phyloP scores from a whole-genome alignment of 2,797 vertebrate species.

The Peromyscus eremicus region DNA sequence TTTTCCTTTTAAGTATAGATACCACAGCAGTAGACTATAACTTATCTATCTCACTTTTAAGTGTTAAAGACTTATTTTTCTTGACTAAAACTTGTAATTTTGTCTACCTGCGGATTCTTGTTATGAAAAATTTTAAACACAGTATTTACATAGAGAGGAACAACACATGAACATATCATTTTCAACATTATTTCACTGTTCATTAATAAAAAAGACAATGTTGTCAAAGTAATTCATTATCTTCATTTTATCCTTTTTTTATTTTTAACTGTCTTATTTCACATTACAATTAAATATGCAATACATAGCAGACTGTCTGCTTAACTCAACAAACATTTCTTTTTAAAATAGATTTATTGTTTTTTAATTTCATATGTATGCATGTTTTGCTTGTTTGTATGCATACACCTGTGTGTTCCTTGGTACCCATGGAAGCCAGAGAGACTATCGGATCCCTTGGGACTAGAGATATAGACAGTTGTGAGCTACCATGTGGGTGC shows the following conservation, averaged over 20 bases:
- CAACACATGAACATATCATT: not conserved
- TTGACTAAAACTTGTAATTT: constrained; percentile 26
- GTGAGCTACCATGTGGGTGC: not conserved
- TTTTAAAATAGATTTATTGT: not conserved
- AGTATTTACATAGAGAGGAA: constrained; percentile 3
- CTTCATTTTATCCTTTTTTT: not conserved
- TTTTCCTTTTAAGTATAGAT: not conserved
- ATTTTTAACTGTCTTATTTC: not conserved
- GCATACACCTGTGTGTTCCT: not conserved
- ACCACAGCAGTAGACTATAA: not conserved
- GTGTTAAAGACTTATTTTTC: not conserved
- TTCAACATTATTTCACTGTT: constrained; percentile 22
- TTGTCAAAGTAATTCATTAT: not conserved
- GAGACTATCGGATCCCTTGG: not conserved
- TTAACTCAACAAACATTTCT: not conserved
- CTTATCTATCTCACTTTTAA: not conserved
- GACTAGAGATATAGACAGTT: not conserved
- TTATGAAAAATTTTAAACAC: constrained; percentile 8
- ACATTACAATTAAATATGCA: not conserved
- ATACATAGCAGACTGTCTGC: not conserved
- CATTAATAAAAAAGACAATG: constrained; percentile 38
- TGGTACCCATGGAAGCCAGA: not conserved
- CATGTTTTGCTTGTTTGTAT: not conserved
- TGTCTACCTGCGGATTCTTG: not conserved
- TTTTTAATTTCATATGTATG: not conserved